Conservation (phyloP, 2,113 vertebrate genomes). For the Callospermophilus lateralis region DNA sequence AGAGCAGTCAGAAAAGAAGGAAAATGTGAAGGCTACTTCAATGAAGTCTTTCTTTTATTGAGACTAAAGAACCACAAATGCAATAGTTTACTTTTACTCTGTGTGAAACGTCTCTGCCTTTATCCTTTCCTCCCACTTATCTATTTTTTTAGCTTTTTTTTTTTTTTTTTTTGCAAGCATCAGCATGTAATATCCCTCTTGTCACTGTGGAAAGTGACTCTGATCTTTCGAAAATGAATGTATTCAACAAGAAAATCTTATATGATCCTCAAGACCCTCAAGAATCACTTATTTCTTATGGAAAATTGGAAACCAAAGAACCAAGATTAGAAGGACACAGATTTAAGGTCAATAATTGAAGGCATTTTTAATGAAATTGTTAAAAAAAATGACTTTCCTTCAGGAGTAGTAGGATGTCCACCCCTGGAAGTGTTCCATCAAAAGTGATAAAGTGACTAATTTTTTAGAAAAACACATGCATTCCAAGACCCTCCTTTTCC, state of each 20-base stretch:
- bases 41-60: not conserved
- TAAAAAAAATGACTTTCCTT: not conserved
- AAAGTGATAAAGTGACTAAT: not conserved
- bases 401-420: not conserved
- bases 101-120: not conserved
- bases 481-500: not conserved
- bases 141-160: not conserved
- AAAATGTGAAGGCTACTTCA: not conserved
- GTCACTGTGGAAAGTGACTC: not conserved
- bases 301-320: slow-evolving; percentile 9
- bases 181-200: not conserved
- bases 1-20: too few species aligned
- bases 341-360: not conserved
- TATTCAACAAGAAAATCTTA: not conserved
- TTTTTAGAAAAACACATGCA: not conserved
- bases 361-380: not conserved
- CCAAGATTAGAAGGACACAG: not conserved
- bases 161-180: not conserved
- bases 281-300: not conserved
- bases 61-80: not conserved
- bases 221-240: not conserved
- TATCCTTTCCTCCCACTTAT: not conserved
- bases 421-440: not conserved
- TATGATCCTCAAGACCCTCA: not conserved
- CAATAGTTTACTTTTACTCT: too few species aligned